These are phyloP conservation scores for Amia ocellicauda DNA, from an alignment of 2,113 vertebrate genomes.

Conservation along the genomic window DNA sequence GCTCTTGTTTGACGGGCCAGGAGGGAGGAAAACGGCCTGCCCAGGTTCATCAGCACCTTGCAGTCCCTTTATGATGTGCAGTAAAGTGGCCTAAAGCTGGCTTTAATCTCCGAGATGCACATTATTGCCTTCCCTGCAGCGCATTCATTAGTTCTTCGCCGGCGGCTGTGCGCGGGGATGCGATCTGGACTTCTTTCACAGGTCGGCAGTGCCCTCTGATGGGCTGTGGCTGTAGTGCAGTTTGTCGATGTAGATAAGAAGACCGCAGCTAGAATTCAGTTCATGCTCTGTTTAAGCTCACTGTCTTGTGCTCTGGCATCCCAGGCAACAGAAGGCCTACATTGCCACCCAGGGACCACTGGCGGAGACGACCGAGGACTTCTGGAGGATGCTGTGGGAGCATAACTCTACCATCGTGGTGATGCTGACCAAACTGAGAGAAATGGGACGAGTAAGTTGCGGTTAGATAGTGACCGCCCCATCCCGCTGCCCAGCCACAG, in stretches of 20 bases:
- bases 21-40: not conserved
- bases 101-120: conserved; percentile 28
- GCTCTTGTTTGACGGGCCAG: not conserved
- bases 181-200: not conserved
- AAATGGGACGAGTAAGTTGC: conserved; percentile 93
- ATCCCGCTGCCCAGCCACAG: no score
- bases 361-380: conserved; percentile 92
- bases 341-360: conserved; percentile 91
- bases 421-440: conserved; percentile 92
- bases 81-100: conserved; percentile 14
- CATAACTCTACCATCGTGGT: conserved; percentile 97
- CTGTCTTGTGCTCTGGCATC: conserved; percentile 22
- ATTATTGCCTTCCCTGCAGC: conserved; percentile 20
- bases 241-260: no score
- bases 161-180: not conserved
- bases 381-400: conserved; percentile 98
- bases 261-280: no score
- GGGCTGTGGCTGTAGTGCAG: not conserved
- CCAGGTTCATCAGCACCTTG: conserved; percentile 1
- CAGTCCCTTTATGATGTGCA: conserved; percentile 7
- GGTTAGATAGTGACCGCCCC: not conserved
- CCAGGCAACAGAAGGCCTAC: conserved; percentile 94
- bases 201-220: conserved; percentile 25
- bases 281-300: no score
- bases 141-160: conserved; percentile 22